phyloP scores from a whole-genome alignment of 2,113 vertebrate species.

The Tupaia tana region DNA sequence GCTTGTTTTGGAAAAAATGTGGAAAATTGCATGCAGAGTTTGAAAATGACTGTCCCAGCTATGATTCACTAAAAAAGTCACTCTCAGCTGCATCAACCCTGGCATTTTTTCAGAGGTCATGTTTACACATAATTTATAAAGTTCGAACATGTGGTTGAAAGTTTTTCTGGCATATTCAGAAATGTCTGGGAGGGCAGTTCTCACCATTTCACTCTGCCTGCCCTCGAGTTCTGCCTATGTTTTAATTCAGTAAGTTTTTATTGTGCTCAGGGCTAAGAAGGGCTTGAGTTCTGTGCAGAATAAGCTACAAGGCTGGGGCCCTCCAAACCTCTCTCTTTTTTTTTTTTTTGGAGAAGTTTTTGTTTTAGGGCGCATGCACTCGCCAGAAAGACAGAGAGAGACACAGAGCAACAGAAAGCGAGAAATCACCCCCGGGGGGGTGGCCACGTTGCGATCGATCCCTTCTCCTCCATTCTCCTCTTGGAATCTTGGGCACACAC shows the following conservation, averaged over 20 bases:
- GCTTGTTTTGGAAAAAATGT: conserved; percentile 67
- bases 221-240: conserved; percentile 26
- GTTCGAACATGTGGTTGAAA: conserved; percentile 65
- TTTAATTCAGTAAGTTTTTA: conserved; percentile 65
- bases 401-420: too few species aligned
- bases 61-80: conserved; percentile 68
- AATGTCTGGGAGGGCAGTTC: conserved; percentile 55
- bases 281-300: background rate
- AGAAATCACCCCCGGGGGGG: too few species aligned
- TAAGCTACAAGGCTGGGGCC: background rate
- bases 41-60: conserved; percentile 59
- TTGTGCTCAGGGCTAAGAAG: conserved; percentile 28
- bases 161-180: conserved; percentile 64
- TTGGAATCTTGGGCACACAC: too few species aligned
- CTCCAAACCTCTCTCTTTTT: too few species aligned
- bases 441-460: too few species aligned
- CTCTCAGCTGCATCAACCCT: conserved; percentile 43
- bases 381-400: too few species aligned
- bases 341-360: too few species aligned
- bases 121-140: conserved; percentile 76
- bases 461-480: too few species aligned
- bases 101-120: conserved; percentile 64
- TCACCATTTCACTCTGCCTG: conserved; percentile 7
- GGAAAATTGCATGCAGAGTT: conserved; percentile 51
- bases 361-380: too few species aligned